Evolutionary conservation across 2,888 invertebrate genomes (phyloP).

Genomic region (Eueremaeus valkanovi): DNA sequence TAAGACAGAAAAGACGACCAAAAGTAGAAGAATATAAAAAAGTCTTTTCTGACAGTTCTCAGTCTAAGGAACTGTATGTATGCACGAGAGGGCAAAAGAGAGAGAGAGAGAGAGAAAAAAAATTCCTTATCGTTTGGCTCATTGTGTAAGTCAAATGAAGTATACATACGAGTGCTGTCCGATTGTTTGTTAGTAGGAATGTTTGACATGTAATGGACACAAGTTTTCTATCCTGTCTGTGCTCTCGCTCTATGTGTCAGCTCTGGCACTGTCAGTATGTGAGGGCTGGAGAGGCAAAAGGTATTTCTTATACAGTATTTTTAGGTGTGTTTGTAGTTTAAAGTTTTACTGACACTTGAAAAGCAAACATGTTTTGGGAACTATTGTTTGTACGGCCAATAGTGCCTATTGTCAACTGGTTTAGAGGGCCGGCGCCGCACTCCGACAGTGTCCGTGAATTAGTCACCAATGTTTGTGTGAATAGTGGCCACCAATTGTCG

Average conservation of each 20-base stretch:
- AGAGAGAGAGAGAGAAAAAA: too few species aligned
- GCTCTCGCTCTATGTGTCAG: background rate
- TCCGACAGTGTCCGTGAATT: conserved; percentile 20
- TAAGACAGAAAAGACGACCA: conserved; percentile 2
- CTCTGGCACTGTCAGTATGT: background rate
- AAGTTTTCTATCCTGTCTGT: background rate
- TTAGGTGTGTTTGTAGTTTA: conserved; percentile 22
- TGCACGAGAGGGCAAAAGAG: too few species aligned
- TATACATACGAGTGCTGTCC: background rate
- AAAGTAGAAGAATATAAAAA: background rate
- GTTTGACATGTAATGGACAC: conserved; percentile 16
- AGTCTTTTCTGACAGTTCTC: background rate
- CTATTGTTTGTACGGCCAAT: background rate
- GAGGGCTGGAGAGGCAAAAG: background rate
- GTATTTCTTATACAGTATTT: background rate
- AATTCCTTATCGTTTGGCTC: conserved; percentile 19
- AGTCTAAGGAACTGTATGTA: background rate
- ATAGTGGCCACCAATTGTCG: background rate
- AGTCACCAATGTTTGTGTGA: conserved; percentile 4
- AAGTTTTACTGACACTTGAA: conserved; percentile 19
- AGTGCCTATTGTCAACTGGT: conserved; percentile 12
- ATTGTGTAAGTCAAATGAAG: conserved; percentile 1
- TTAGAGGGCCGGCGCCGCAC: conserved; percentile 27
- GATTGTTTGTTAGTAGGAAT: background rate
- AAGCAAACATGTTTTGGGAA: conserved; percentile 17